Evolutionary conservation across 2,113 vertebrate genomes (phyloP).

Genomic region (Dolichotis patagonum): DNA sequence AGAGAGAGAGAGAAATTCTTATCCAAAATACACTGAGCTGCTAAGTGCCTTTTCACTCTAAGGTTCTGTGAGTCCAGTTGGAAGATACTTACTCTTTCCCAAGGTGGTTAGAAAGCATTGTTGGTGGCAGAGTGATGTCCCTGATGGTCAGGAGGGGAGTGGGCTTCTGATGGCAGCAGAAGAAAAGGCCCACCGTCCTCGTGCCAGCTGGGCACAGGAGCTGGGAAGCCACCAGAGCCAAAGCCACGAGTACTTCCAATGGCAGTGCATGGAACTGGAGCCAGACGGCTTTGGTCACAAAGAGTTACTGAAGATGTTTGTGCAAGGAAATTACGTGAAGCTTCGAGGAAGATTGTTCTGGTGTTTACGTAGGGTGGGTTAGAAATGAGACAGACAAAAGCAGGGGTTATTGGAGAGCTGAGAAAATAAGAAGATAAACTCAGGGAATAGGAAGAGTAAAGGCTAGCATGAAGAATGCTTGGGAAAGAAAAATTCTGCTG

Average conservation of each 20-base stretch:
- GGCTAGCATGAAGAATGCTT: background rate
- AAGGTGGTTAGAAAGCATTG: background rate
- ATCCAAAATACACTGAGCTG: background rate
- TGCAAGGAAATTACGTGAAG: background rate
- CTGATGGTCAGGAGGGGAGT: background rate
- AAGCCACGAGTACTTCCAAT: constrained; percentile 36
- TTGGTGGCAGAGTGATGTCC: background rate
- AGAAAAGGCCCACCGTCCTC: background rate
- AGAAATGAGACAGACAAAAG: constrained; percentile 39
- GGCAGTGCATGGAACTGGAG: background rate
- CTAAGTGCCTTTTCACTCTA: background rate
- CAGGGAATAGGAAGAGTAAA: background rate
- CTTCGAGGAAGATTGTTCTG: constrained; percentile 3
- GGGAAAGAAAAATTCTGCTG: background rate
- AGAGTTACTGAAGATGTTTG: constrained; percentile 26
- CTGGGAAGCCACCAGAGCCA: constrained; percentile 28
- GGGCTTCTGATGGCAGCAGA: background rate
- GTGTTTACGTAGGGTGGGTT: constrained; percentile 6
- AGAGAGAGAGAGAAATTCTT: background rate
- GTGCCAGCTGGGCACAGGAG: background rate
- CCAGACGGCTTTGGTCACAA: background rate
- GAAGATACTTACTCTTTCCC: background rate
- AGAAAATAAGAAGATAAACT: constrained; percentile 41
- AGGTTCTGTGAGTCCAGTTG: background rate
- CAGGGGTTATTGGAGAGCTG: background rate